Conservation (phyloP, 2,888 invertebrate species). For the Hemaris fuciformis region DNA sequence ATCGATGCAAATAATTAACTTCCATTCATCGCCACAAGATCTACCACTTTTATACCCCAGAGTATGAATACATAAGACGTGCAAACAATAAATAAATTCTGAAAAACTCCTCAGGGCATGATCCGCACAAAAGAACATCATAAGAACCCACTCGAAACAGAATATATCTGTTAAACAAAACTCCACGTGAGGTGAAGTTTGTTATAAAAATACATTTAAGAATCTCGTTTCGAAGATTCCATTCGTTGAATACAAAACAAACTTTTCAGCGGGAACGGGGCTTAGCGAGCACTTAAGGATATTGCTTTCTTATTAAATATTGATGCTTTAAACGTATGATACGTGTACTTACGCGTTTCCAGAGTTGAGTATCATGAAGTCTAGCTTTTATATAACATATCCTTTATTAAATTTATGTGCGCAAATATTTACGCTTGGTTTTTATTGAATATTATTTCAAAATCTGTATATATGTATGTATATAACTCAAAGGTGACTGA, state of each 20-base stretch:
- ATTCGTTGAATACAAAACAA: conserved; percentile 10
- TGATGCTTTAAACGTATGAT: conserved; percentile 31
- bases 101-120: not conserved
- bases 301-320: conserved; percentile 41
- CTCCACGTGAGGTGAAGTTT: conserved; percentile 1
- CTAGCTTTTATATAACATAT: not conserved
- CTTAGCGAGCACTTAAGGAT: conserved; percentile 32
- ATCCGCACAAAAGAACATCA: not conserved
- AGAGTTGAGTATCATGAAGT: not conserved
- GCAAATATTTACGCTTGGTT: not conserved
- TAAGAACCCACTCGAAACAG: not conserved
- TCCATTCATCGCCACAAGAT: too few species aligned
- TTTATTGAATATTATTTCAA: too few species aligned
- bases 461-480: too few species aligned
- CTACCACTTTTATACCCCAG: not conserved
- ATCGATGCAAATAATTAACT: too few species aligned
- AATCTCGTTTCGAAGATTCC: conserved; percentile 9
- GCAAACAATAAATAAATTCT: not conserved
- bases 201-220: not conserved
- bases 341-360: not conserved
- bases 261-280: conserved; percentile 15
- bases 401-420: not conserved
- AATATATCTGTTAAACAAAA: conserved; percentile 3
- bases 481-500: too few species aligned
- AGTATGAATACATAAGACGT: not conserved